Conservation (phyloP, 2,888 invertebrate genomes). For the Sarcophaga caerulescens region DNA sequence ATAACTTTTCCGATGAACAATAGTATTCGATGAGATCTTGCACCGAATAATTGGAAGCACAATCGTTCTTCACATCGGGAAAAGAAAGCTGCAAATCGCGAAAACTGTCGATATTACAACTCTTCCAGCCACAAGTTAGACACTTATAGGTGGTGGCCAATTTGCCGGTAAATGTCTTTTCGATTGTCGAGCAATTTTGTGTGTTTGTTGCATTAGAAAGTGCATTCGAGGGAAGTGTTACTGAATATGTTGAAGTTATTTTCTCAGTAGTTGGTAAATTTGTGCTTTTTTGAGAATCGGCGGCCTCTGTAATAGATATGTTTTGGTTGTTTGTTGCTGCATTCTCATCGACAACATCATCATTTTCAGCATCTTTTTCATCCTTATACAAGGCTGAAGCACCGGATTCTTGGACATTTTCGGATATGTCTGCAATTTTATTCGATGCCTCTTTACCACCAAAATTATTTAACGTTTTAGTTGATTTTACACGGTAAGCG, state of each 20-base stretch:
- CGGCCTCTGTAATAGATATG: constrained; percentile 55
- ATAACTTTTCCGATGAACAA: constrained; percentile 88
- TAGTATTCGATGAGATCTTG: constrained; percentile 90
- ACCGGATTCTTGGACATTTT: constrained; percentile 31
- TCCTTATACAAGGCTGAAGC: constrained; percentile 55
- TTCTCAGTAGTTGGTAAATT: constrained; percentile 58
- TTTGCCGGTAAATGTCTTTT: constrained; percentile 89
- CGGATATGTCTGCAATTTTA: not conserved
- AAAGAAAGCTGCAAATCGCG: constrained; percentile 90
- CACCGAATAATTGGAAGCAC: constrained; percentile 83
- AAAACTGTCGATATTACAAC: constrained; percentile 89
- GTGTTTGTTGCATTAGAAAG: constrained; percentile 42
- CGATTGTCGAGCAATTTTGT: constrained; percentile 79
- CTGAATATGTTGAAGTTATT: constrained; percentile 46
- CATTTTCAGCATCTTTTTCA: constrained; percentile 36
- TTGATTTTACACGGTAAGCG: constrained; percentile 61
- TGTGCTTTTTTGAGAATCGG: constrained; percentile 58
- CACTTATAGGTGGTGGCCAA: constrained; percentile 89
- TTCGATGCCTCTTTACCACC: not conserved
- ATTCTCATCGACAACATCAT: not conserved
- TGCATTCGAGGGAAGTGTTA: constrained; percentile 63
- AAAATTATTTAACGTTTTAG: constrained; percentile 1
- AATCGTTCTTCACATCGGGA: constrained; percentile 83
- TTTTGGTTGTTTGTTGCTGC: constrained; percentile 45
- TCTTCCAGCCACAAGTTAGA: constrained; percentile 86